These are phyloP conservation scores for Stomatorhinus walkeri DNA, from an alignment of 2,797 vertebrate genomes.

Conservation along the genomic window DNA sequence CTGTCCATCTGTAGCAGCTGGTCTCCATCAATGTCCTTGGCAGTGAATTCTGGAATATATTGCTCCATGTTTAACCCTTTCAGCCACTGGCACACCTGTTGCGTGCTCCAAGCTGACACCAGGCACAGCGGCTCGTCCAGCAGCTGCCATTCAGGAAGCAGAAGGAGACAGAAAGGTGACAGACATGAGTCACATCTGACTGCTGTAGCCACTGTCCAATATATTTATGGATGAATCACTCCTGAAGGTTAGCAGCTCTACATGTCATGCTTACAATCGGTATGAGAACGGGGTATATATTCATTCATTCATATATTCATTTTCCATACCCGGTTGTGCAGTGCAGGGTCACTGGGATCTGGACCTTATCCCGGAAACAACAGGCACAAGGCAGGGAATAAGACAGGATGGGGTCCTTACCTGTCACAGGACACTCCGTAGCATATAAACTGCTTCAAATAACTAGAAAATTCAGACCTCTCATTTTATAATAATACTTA, in stretches of 20 bases:
- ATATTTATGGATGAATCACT: not conserved
- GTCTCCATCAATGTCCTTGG: constrained; percentile 64
- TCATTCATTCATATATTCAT: not conserved
- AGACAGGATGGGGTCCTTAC: not conserved
- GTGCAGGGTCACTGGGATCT: not conserved
- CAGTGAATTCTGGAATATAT: constrained; percentile 63
- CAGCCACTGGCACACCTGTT: constrained; percentile 82
- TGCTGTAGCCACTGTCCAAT: not conserved
- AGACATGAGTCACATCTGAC: not conserved
- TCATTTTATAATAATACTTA: not conserved
- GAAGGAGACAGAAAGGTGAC: not conserved
- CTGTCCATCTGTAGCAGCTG: constrained; percentile 72
- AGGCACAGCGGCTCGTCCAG: constrained; percentile 62
- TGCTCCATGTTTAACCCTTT: constrained; percentile 72
- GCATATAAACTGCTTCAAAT: not conserved
- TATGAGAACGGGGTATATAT: not conserved
- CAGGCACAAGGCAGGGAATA: not conserved
- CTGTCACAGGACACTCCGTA: not conserved
- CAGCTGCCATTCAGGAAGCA: constrained; percentile 52
- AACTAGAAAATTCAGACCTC: not conserved
- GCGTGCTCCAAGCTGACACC: constrained; percentile 69
- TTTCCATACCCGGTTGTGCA: not conserved
- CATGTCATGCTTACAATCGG: not conserved
- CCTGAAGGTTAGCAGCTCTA: not conserved
- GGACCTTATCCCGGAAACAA: not conserved